A percentile compares a stretch with the other conserved stretches of the same genome.
Evolutionary conservation across 2,797 vertebrate species (phyloP).

Genomic region (Silurus lanzhouensis): DNA sequence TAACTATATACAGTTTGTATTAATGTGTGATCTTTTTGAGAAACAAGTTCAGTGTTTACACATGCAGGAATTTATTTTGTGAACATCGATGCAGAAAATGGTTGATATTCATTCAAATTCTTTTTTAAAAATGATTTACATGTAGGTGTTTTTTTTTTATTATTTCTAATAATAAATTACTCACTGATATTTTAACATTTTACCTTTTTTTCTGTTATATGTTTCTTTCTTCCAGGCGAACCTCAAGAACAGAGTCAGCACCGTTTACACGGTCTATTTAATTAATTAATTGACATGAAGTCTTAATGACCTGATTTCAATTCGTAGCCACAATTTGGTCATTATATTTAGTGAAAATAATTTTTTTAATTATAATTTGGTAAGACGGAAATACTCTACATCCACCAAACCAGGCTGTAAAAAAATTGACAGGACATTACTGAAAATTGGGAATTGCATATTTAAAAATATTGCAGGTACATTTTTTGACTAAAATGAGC

Average conservation of each 20-base stretch:
- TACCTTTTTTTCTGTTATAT: not conserved
- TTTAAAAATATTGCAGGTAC: not conserved
- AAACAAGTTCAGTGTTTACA: not conserved
- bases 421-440: not conserved
- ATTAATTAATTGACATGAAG: not conserved
- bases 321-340: not conserved
- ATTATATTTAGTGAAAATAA: not conserved
- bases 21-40: not conserved
- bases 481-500: not conserved
- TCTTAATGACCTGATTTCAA: not conserved
- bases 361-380: not conserved
- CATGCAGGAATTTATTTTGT: not conserved
- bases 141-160: not conserved
- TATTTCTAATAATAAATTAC: not conserved
- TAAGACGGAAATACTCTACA: not conserved
- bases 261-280: not conserved
- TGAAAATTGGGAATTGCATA: not conserved
- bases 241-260: not conserved
- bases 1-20: not conserved
- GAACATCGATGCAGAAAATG: not conserved
- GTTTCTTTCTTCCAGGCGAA: not conserved
- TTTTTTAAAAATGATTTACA: not conserved
- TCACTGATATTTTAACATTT: not conserved
- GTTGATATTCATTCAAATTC: not conserved
- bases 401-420: not conserved